Evolutionary conservation across 2,888 invertebrate genomes (phyloP).

Genomic region (Thereva nobilitata): DNA sequence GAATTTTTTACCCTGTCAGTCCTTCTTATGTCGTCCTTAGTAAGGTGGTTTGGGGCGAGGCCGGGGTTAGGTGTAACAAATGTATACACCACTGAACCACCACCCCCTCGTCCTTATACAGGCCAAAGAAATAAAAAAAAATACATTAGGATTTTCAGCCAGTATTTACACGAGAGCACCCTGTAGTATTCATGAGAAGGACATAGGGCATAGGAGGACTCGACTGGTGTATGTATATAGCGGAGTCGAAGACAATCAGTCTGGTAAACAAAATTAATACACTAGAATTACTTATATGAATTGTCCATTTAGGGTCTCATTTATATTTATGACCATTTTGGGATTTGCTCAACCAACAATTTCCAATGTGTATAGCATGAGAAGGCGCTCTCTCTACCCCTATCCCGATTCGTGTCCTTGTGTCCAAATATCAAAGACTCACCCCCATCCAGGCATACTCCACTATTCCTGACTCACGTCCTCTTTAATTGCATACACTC

Average conservation of each 20-base stretch:
- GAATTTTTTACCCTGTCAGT: conserved; percentile 35
- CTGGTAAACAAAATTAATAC: conserved; percentile 39
- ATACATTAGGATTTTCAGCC: neutral
- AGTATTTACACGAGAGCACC: conserved; percentile 6
- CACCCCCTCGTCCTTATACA: too few species aligned
- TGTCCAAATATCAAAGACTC: too few species aligned
- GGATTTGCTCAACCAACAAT: conserved; percentile 40
- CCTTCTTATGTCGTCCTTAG: conserved; percentile 12
- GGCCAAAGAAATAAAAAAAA: too few species aligned
- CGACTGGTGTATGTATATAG: neutral
- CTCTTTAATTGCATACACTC: neutral
- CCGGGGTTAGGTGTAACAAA: too few species aligned
- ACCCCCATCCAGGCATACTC: too few species aligned
- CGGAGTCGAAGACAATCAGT: conserved; percentile 14
- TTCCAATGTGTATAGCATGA: conserved; percentile 11
- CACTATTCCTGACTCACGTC: neutral
- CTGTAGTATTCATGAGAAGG: too few species aligned
- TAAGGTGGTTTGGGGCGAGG: too few species aligned
- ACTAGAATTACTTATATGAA: conserved; percentile 42
- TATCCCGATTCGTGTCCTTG: too few species aligned
- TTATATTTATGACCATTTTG: conserved; percentile 42
- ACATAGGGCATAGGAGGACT: neutral
- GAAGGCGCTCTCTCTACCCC: too few species aligned
- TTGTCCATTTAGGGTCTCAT: conserved; percentile 42
- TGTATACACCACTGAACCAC: too few species aligned